Percentiles rank a stretch among this genome's conserved stretches.
Conservation (phyloP, 2,797 vertebrate species). For the Loriculus beryllinus region DNA sequence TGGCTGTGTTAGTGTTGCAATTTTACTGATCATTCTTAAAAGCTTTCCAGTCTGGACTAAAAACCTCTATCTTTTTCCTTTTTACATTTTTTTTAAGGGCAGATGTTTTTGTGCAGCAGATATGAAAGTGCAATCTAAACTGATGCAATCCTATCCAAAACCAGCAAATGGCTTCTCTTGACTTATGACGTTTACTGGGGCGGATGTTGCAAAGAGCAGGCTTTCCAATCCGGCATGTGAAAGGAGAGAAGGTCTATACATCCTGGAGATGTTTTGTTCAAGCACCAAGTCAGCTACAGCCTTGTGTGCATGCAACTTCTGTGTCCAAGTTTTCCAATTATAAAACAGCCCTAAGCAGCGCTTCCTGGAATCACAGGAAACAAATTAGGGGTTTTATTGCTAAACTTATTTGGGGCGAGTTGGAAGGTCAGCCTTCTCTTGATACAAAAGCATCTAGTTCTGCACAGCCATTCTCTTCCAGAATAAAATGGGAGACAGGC, state of each 20-base stretch:
- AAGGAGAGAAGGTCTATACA: not conserved
- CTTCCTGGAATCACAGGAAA: not conserved
- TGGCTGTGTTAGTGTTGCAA: not conserved
- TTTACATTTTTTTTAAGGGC: not conserved
- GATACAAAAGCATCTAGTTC: not conserved
- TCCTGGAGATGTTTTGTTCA: accelerated
- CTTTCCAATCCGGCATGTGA: not conserved
- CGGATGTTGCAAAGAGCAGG: not conserved
- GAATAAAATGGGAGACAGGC: not conserved
- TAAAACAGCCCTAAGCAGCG: not conserved
- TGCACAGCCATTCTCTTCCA: not conserved
- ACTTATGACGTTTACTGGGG: accelerated
- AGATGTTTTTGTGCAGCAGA: not conserved
- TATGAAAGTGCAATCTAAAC: not conserved
- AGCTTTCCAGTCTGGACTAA: not conserved
- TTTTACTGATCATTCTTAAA: not conserved
- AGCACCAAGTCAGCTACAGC: not conserved
- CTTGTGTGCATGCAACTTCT: not conserved
- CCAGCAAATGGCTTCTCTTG: not conserved
- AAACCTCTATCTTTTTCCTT: not conserved
- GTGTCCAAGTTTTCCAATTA: not conserved
- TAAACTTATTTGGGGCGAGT: not conserved
- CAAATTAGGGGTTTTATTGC: not conserved
- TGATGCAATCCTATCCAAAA: not conserved
- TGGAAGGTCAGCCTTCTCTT: not conserved